These are phyloP conservation scores for Trachelus troglodyta DNA, from an alignment of 2,888 invertebrate genomes.

Conservation along the genomic window DNA sequence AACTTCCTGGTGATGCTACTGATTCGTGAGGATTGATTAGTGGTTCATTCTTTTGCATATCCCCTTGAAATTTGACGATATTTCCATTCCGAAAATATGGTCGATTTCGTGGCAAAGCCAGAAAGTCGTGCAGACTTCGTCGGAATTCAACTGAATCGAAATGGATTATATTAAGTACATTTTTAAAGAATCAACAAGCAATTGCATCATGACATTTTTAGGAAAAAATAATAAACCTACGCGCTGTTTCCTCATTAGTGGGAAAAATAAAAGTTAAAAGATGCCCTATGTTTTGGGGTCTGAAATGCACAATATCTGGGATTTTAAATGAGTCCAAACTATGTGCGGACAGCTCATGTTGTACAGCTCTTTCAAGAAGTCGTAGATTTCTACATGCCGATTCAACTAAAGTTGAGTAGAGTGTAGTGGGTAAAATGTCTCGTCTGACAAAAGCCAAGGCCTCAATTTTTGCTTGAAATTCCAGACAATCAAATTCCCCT, in stretches of 20 bases:
- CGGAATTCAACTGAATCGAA: slow-evolving; percentile 72
- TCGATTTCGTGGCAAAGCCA: slow-evolving; percentile 75
- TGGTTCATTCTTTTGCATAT: slow-evolving; percentile 65
- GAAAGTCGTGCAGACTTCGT: slow-evolving; percentile 76
- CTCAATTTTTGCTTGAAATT: slow-evolving; percentile 77
- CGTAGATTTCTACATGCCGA: slow-evolving; percentile 78
- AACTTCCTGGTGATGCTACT: slow-evolving; percentile 58
- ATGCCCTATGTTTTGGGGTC: slow-evolving; percentile 78
- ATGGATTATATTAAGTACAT: slow-evolving; percentile 8
- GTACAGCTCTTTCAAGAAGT: slow-evolving; percentile 73
- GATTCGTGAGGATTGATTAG: slow-evolving; percentile 82
- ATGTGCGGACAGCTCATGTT: slow-evolving; percentile 67
- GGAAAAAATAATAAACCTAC: slow-evolving; percentile 66
- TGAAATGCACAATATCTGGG: slow-evolving; percentile 81
- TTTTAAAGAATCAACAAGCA: not conserved
- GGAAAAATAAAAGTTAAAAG: slow-evolving; percentile 82
- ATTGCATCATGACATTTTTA: not conserved
- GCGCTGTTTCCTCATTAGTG: slow-evolving; percentile 74
- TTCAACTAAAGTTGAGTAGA: slow-evolving; percentile 81
- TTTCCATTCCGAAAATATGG: slow-evolving; percentile 85
- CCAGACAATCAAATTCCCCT: slow-evolving; percentile 67
- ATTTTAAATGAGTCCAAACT: slow-evolving; percentile 52
- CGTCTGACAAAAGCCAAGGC: slow-evolving; percentile 78
- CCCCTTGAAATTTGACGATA: slow-evolving; percentile 70
- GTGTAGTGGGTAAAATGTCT: slow-evolving; percentile 72